A percentile compares a stretch with the other conserved stretches of the same genome.
These are phyloP conservation scores for Schrankia costaestrigalis DNA, from an alignment of 2,888 invertebrate genomes.

Conservation along the genomic window DNA sequence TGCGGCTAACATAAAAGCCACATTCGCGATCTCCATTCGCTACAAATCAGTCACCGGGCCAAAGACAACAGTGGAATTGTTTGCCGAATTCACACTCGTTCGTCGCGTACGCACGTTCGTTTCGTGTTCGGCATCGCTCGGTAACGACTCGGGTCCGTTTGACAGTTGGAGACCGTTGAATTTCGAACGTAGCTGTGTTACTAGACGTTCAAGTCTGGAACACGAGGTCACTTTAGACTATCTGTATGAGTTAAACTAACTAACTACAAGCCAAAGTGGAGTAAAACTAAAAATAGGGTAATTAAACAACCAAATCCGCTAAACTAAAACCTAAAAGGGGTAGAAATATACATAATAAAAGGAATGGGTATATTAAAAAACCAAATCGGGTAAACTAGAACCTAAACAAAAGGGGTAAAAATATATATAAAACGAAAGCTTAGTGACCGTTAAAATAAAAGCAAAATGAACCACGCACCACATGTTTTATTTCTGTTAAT, in stretches of 20 bases:
- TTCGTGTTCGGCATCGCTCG: constrained; percentile 70
- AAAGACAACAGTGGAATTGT: constrained; percentile 74
- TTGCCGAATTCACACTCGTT: constrained; percentile 60
- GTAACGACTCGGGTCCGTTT: constrained; percentile 69
- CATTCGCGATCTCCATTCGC: constrained; percentile 55
- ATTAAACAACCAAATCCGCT: not conserved
- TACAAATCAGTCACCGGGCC: constrained; percentile 83
- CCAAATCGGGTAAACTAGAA: not conserved
- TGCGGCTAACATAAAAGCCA: constrained; percentile 44
- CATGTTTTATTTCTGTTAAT: constrained; percentile 10
- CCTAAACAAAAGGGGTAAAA: constrained; percentile 1
- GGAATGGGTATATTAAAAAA: not conserved
- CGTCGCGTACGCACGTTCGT: constrained; percentile 50
- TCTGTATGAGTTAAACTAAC: constrained; percentile 17
- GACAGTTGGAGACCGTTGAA: constrained; percentile 66
- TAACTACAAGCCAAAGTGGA: constrained; percentile 13
- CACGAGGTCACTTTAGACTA: constrained; percentile 47
- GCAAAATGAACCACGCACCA: constrained; percentile 11
- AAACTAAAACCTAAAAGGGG: not conserved
- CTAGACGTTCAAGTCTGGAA: constrained; percentile 81
- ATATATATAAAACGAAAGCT: constrained; percentile 5
- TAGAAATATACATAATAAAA: not conserved
- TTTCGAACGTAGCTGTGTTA: constrained; percentile 78
- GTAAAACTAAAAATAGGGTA: constrained; percentile 2
- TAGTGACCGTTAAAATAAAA: constrained; percentile 6